These are phyloP conservation scores for Agriopis aurantiaria DNA, from an alignment of 2,888 invertebrate genomes.

Conservation along the genomic window DNA sequence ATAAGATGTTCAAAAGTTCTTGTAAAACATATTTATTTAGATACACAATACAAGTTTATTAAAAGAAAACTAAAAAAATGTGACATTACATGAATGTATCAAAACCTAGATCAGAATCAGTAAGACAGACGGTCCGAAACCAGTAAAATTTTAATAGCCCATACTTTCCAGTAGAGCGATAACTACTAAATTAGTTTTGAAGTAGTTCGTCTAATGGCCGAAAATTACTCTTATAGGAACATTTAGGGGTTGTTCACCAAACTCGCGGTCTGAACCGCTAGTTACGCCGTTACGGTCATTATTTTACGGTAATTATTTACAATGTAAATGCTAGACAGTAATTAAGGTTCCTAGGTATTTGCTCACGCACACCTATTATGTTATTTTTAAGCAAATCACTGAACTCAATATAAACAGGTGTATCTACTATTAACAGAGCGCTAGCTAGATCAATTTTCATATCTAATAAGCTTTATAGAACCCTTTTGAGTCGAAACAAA, in stretches of 20 bases:
- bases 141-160: slow-evolving; percentile 5
- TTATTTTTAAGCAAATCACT: too few species aligned
- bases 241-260: slow-evolving; percentile 32
- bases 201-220: slow-evolving; percentile 45
- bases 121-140: background rate
- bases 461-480: too few species aligned
- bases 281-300: slow-evolving; percentile 31
- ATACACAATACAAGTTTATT: too few species aligned
- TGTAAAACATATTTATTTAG: too few species aligned
- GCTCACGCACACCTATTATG: background rate
- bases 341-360: background rate
- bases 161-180: slow-evolving; percentile 2
- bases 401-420: too few species aligned
- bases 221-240: slow-evolving; percentile 41
- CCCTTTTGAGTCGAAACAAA: too few species aligned
- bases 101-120: background rate
- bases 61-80: too few species aligned
- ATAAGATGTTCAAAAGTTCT: too few species aligned
- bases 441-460: too few species aligned
- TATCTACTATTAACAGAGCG: too few species aligned
- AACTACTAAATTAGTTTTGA: slow-evolving; percentile 36
- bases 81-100: background rate
- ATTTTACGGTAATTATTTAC: slow-evolving; percentile 26
- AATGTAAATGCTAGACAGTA: background rate
- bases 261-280: slow-evolving; percentile 25